These are phyloP conservation scores for Lophura nycthemera DNA, from an alignment of 2,113 vertebrate species.

Conservation along the genomic window DNA sequence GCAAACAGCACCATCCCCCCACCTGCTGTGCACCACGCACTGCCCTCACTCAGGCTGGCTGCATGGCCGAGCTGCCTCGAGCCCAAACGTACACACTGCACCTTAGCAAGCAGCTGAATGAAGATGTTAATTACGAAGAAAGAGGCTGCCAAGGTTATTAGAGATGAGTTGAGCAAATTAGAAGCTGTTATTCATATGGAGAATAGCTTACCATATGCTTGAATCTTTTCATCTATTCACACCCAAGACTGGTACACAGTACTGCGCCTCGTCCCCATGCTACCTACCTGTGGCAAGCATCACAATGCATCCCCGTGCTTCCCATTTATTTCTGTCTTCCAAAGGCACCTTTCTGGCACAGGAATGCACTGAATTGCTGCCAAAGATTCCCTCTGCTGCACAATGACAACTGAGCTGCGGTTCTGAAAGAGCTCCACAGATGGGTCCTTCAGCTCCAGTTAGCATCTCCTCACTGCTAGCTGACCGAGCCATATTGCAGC, in stretches of 20 bases:
- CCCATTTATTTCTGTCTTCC: neutral
- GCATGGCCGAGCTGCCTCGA: neutral
- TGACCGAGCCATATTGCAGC: neutral
- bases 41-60: too few species aligned
- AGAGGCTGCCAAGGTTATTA: constrained; percentile 27
- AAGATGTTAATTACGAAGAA: constrained; percentile 30
- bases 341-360: constrained; percentile 25
- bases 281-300: neutral
- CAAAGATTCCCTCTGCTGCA: neutral
- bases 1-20: neutral
- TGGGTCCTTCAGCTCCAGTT: constrained; percentile 27
- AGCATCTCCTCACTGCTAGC: neutral
- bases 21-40: neutral
- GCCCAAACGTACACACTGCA: neutral
- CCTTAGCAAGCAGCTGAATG: constrained; percentile 1
- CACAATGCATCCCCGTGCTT: neutral
- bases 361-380: neutral
- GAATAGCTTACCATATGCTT: constrained; percentile 5
- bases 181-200: neutral
- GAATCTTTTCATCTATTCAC: neutral
- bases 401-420: neutral
- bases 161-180: constrained; percentile 16
- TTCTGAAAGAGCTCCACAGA: neutral
- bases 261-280: neutral
- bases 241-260: neutral